Evolutionary conservation across 2,797 vertebrate genomes (phyloP).

Genomic region (Phrynocephalus guinanensis): DNA sequence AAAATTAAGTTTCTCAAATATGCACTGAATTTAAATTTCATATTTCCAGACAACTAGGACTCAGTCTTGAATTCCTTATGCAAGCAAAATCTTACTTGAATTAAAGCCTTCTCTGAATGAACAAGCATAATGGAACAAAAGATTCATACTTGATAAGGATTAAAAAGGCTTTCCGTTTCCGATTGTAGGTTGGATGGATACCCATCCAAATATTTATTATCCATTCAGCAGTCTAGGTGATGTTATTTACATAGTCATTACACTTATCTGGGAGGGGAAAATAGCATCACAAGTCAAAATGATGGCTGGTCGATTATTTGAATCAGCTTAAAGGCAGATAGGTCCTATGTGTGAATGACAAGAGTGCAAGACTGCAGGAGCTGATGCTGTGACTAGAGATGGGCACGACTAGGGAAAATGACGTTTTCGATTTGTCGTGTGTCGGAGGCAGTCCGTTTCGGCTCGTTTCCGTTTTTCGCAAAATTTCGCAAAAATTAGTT

Average conservation of each 20-base stretch:
- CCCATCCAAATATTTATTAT: constrained; percentile 17
- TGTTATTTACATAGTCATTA: constrained; percentile 27
- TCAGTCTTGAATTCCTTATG: constrained; percentile 44
- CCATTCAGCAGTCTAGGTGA: constrained; percentile 9
- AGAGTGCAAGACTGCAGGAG: background rate
- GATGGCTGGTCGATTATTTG: constrained; percentile 9
- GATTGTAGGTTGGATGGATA: background rate
- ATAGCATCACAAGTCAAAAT: background rate
- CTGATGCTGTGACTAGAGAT: background rate
- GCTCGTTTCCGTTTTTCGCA: too few species aligned
- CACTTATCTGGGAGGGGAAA: background rate
- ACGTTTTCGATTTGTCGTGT: too few species aligned
- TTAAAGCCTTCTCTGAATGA: constrained; percentile 27
- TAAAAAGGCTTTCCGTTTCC: background rate
- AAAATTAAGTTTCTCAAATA: constrained; percentile 13
- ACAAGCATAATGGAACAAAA: background rate
- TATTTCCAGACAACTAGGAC: constrained; percentile 26
- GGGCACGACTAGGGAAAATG: too few species aligned
- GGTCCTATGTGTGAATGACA: background rate
- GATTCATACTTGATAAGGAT: constrained; percentile 26
- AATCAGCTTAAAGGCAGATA: background rate
- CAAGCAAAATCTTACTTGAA: background rate
- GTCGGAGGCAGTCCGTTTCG: too few species aligned
- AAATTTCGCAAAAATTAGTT: too few species aligned
- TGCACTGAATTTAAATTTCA: constrained; percentile 29